Conservation (phyloP, 2,888 invertebrate species). For the Macrophya annulata region DNA sequence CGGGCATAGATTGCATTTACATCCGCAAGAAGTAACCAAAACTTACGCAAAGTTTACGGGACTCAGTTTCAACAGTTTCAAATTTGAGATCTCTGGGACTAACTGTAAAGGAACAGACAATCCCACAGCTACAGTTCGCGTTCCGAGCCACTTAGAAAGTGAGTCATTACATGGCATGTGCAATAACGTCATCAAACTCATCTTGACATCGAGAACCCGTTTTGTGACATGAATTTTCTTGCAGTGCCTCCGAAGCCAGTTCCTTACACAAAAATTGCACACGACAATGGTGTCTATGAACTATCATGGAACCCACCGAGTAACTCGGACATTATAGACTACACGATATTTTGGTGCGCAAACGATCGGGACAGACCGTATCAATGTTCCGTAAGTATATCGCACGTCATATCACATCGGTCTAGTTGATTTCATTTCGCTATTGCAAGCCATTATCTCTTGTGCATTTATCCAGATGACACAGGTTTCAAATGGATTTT, state of each 20-base stretch:
- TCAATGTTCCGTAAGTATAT: constrained; percentile 79
- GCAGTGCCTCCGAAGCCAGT: constrained; percentile 80
- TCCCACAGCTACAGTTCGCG: constrained; percentile 82
- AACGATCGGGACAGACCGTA: constrained; percentile 82
- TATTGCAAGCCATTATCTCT: too few species aligned
- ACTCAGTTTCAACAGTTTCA: constrained; percentile 79
- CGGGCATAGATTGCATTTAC: constrained; percentile 77
- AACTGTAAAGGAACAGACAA: constrained; percentile 84
- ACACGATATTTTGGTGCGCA: constrained; percentile 92
- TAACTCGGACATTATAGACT: constrained; percentile 82
- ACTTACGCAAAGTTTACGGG: constrained; percentile 84
- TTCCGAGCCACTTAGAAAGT: constrained; percentile 83
- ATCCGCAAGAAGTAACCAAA: constrained; percentile 82
- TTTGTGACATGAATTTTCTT: neutral
- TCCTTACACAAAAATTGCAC: constrained; percentile 87
- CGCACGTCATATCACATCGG: neutral
- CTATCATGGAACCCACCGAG: constrained; percentile 87
- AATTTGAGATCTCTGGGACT: constrained; percentile 83
- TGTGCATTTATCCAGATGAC: too few species aligned
- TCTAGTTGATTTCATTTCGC: too few species aligned
- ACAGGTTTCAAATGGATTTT: too few species aligned
- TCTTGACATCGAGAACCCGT: neutral
- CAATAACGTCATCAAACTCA: neutral
- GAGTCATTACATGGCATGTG: constrained; percentile 66
- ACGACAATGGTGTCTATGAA: constrained; percentile 87